These are phyloP conservation scores for Lasioglossum lativentre DNA, from an alignment of 2,888 invertebrate species.

Conservation along the genomic window DNA sequence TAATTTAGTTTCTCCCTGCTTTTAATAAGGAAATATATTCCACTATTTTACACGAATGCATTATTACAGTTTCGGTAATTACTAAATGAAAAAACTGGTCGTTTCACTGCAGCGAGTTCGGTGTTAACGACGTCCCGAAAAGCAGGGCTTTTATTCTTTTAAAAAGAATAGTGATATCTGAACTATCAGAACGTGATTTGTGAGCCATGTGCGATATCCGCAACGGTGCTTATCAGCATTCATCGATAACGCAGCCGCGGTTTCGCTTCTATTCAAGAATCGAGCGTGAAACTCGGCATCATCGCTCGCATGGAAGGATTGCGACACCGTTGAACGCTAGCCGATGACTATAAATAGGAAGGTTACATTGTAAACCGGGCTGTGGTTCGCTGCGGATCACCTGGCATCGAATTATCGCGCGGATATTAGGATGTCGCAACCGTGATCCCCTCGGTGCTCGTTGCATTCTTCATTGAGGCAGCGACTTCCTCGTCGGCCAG, in stretches of 20 bases:
- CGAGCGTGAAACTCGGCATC: slow-evolving; percentile 3
- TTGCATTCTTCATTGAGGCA: slow-evolving; percentile 57
- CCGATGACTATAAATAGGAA: slow-evolving; percentile 21
- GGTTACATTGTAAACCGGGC: slow-evolving; percentile 3
- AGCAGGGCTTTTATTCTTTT: background rate
- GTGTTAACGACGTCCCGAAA: background rate
- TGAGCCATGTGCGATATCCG: background rate
- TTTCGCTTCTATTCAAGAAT: background rate
- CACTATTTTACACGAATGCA: no score
- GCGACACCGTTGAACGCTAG: background rate
- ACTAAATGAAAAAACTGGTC: background rate
- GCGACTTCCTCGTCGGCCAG: slow-evolving; percentile 44
- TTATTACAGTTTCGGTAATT: background rate
- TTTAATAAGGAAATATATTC: no score
- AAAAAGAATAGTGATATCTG: background rate
- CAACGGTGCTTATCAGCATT: background rate
- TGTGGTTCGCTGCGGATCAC: background rate
- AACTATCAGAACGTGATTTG: background rate
- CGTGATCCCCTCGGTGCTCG: slow-evolving; percentile 19
- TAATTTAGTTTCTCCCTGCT: no score
- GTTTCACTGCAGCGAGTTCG: background rate
- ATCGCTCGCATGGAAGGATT: background rate
- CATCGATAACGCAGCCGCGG: slow-evolving; percentile 2
- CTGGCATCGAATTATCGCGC: slow-evolving; percentile 31
- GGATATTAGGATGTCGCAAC: slow-evolving; percentile 42